Percentiles rank a stretch among this genome's conserved stretches.
phyloP scores from a whole-genome alignment of 2,113 vertebrate species.

The Carollia perspicillata region DNA sequence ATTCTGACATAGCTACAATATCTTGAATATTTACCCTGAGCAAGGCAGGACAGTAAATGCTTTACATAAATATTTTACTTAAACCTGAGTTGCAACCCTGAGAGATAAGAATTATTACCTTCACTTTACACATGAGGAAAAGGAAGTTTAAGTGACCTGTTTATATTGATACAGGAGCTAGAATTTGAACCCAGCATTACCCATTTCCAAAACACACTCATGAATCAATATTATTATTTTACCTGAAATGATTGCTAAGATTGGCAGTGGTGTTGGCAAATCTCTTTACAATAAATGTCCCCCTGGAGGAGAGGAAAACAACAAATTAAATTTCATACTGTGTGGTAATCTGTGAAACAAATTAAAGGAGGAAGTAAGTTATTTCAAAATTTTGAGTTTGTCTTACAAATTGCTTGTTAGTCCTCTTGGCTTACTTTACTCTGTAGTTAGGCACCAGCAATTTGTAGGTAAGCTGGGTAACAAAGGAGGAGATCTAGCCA shows the following conservation, averaged over 20 bases:
- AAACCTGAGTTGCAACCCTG: background rate
- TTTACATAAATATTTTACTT: background rate
- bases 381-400: background rate
- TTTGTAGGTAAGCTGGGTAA: background rate
- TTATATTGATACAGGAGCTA: background rate
- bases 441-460: background rate
- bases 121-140: background rate
- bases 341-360: background rate
- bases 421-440: background rate
- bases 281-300: background rate
- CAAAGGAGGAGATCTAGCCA: background rate
- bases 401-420: background rate
- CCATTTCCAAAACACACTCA: background rate
- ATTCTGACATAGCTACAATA: background rate
- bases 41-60: background rate
- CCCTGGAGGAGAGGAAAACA: background rate
- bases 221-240: background rate
- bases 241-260: background rate
- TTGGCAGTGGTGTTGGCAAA: background rate
- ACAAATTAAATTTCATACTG: background rate
- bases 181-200: background rate
- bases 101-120: background rate
- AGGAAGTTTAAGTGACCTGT: background rate
- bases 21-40: background rate
- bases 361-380: background rate